Percentiles rank a stretch among this genome's conserved stretches.
Evolutionary conservation across 1,140 invertebrate species (phyloP).

Genomic region (Samia ricini): DNA sequence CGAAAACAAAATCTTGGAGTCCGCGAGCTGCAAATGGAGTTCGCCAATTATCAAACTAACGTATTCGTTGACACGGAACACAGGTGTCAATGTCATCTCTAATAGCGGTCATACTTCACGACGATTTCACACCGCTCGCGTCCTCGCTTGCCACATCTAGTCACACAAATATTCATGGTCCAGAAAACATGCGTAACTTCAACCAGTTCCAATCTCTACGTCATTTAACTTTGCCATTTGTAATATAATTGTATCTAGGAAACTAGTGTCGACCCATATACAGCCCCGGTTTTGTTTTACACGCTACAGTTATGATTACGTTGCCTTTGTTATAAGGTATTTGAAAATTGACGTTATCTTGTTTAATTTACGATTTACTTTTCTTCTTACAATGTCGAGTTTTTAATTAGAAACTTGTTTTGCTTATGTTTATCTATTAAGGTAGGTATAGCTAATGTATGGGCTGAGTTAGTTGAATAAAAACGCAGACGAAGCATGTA

Average conservation of each 20-base stretch:
- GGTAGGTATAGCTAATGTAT: not conserved
- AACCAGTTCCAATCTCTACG: slow-evolving; percentile 31
- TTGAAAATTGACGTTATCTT: slow-evolving; percentile 15
- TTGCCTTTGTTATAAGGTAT: not conserved
- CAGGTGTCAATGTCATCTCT: not conserved
- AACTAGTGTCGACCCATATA: slow-evolving; percentile 22
- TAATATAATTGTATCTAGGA: slow-evolving; percentile 35
- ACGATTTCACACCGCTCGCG: too few species aligned
- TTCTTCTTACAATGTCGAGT: not conserved
- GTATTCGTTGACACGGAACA: too few species aligned
- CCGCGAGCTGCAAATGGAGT: too few species aligned
- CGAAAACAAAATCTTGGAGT: too few species aligned
- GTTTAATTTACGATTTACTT: not conserved
- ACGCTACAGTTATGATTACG: too few species aligned
- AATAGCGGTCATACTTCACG: slow-evolving; percentile 17
- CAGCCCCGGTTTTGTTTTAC: slow-evolving; percentile 1
- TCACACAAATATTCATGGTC: slow-evolving; percentile 1
- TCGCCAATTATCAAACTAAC: too few species aligned
- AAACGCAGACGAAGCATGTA: not conserved
- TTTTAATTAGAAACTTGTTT: not conserved
- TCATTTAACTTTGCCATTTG: slow-evolving; percentile 33
- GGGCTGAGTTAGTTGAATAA: not conserved
- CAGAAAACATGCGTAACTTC: slow-evolving; percentile 1
- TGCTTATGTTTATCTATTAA: not conserved
- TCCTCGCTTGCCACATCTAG: slow-evolving; percentile 28